A percentile compares a stretch with the other conserved stretches of the same genome.
These are phyloP conservation scores for Limnephilus auricula DNA, from an alignment of 2,888 invertebrate genomes.

Conservation along the genomic window DNA sequence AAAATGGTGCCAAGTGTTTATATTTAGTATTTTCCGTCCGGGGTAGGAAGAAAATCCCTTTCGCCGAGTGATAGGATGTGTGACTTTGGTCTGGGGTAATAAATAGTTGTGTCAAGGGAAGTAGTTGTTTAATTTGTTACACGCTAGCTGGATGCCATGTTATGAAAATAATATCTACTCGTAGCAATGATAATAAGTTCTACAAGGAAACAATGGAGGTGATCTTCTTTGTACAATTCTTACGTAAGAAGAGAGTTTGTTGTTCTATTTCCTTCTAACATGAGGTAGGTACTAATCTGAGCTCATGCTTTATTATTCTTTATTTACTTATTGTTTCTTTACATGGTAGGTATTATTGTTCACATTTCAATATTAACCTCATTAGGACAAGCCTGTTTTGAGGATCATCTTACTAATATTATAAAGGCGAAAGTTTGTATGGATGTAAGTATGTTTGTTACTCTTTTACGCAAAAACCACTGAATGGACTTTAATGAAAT, in stretches of 20 bases:
- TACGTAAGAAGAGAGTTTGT: not conserved
- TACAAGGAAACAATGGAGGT: not conserved
- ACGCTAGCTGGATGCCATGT: not conserved
- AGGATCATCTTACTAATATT: too few species aligned
- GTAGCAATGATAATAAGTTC: not conserved
- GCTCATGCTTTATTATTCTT: not conserved
- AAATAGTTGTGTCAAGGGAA: conserved; percentile 3
- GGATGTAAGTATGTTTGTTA: too few species aligned
- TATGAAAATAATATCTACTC: not conserved
- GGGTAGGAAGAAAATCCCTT: conserved; percentile 28
- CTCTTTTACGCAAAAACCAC: too few species aligned
- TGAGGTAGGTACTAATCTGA: not conserved
- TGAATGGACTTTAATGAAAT: too few species aligned
- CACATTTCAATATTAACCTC: too few species aligned
- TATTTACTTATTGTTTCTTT: too few species aligned
- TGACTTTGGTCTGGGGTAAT: conserved; percentile 5
- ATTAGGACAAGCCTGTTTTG: too few species aligned
- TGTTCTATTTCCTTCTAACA: too few species aligned
- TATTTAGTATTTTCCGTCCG: conserved; percentile 28
- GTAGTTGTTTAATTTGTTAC: conserved; percentile 19
- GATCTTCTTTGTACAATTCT: not conserved
- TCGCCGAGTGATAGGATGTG: conserved; percentile 32
- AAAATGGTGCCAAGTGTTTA: conserved; percentile 54
- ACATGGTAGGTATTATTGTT: too few species aligned
- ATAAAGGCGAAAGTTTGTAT: too few species aligned